Conservation (phyloP, 64 coral and sea anemone species). For the Anthopleura sola region DNA sequence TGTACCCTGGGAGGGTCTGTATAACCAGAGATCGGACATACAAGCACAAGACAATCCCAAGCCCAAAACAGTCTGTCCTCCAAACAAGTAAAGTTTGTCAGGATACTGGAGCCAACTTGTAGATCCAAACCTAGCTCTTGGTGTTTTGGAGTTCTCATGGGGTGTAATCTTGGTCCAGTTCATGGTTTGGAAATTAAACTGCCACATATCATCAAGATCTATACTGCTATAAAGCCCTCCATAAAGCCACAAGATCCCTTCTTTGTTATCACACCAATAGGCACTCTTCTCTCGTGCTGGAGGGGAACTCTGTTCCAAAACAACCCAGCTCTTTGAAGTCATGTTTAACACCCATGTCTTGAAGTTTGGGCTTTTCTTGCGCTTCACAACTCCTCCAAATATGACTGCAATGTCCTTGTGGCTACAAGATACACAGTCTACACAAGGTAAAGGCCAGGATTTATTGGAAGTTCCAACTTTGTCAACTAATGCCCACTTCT, state of each 20-base stretch:
- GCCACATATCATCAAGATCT: slow-evolving; percentile 78
- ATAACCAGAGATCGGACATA: slow-evolving; percentile 66
- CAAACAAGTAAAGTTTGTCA: slow-evolving; percentile 77
- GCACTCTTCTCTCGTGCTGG: slow-evolving; percentile 44
- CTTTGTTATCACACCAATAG: slow-evolving; percentile 68
- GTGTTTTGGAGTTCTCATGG: background rate
- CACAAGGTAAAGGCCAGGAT: slow-evolving; percentile 30
- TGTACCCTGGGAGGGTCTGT: background rate
- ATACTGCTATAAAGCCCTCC: slow-evolving; percentile 41
- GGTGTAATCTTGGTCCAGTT: slow-evolving; percentile 48
- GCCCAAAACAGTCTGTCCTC: slow-evolving; percentile 45
- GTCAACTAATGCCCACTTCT: slow-evolving; percentile 29
- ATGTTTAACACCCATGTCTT: slow-evolving; percentile 56
- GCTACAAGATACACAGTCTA: slow-evolving; percentile 57
- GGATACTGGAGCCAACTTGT: slow-evolving; percentile 55
- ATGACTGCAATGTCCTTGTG: slow-evolving; percentile 35
- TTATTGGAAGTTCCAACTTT: slow-evolving; percentile 7
- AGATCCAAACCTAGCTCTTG: slow-evolving; percentile 31
- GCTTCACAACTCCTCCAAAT: slow-evolving; percentile 6
- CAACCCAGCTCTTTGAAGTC: slow-evolving; percentile 36
- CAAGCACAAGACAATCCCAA: too few species aligned
- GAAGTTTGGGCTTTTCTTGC: slow-evolving; percentile 3
- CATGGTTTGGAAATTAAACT: slow-evolving; percentile 57
- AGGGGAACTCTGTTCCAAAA: slow-evolving; percentile 19
- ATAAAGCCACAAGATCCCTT: slow-evolving; percentile 69